Evolutionary conservation across 2,797 vertebrate species (phyloP).

Genomic region (Eulemur rubriventer): DNA sequence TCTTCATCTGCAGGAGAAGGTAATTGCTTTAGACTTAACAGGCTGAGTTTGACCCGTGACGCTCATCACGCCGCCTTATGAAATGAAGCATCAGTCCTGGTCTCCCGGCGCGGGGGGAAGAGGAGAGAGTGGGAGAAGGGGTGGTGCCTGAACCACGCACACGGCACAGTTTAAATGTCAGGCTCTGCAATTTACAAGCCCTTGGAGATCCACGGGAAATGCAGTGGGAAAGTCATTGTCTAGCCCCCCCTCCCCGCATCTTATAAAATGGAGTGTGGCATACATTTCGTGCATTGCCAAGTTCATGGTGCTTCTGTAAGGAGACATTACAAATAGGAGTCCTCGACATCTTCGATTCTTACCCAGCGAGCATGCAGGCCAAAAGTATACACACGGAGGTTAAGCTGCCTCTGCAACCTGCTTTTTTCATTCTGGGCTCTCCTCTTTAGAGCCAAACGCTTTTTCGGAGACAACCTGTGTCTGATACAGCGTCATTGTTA

Average conservation of each 20-base stretch:
- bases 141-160: neutral
- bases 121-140: neutral
- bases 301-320: neutral
- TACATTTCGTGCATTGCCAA: slow-evolving; percentile 29
- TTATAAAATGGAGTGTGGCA: slow-evolving; percentile 34
- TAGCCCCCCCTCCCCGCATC: neutral
- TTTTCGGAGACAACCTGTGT: neutral
- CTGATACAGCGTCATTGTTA: neutral
- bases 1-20: slow-evolving; percentile 13
- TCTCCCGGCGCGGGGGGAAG: neutral
- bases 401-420: slow-evolving; percentile 2
- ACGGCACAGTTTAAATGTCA: slow-evolving; percentile 46
- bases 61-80: neutral
- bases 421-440: neutral
- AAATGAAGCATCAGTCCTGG: neutral
- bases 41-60: slow-evolving; percentile 33
- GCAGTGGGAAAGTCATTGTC: slow-evolving; percentile 5
- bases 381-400: neutral
- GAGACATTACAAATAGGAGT: slow-evolving; percentile 41
- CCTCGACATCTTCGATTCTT: neutral
- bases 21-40: slow-evolving; percentile 43
- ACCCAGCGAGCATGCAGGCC: neutral
- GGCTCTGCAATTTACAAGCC: slow-evolving; percentile 35
- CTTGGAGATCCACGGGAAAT: slow-evolving; percentile 45
- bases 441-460: neutral